These are phyloP conservation scores for Endotricha flammealis DNA, from an alignment of 2,888 invertebrate species.

Conservation along the genomic window DNA sequence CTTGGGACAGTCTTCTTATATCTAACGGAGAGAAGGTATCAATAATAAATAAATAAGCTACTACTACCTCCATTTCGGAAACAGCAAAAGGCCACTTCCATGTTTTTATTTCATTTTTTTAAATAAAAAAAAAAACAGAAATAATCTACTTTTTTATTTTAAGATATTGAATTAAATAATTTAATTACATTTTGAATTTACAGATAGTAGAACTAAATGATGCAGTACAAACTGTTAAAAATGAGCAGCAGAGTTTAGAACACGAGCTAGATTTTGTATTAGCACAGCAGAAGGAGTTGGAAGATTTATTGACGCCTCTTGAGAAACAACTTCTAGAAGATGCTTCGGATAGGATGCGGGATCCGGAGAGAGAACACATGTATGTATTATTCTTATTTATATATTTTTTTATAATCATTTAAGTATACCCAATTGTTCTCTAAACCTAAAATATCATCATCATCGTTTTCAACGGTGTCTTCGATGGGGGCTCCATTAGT, in stretches of 20 bases:
- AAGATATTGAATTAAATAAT: too few relatives aligned
- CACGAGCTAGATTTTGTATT: constrained; percentile 96
- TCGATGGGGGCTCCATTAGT: too few relatives aligned
- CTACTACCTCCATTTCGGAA: too few relatives aligned
- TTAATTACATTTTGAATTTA: too few relatives aligned
- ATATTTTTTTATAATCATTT: not conserved
- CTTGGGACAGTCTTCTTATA: constrained; percentile 95
- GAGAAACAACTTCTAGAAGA: constrained; percentile 87
- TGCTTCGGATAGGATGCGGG: constrained; percentile 78
- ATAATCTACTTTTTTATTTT: too few relatives aligned
- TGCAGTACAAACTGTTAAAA: constrained; percentile 91
- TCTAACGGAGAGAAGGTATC: constrained; percentile 93
- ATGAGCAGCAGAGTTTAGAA: constrained; percentile 92
- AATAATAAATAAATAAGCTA: too few relatives aligned
- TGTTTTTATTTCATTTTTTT: too few relatives aligned
- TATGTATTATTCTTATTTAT: constrained; percentile 47
- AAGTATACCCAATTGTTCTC: not conserved
- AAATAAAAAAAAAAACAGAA: too few relatives aligned
- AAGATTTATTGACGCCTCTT: constrained; percentile 89
- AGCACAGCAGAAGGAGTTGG: constrained; percentile 94
- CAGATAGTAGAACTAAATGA: constrained; percentile 91
- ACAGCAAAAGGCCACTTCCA: too few relatives aligned
- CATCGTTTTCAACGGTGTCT: too few relatives aligned
- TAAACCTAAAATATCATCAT: too few relatives aligned
- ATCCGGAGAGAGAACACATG: constrained; percentile 94